Percentiles rank a stretch among this genome's conserved stretches.
Evolutionary conservation across 1,140 invertebrate genomes (phyloP).

Genomic region (Drosophila mojavensis): DNA sequence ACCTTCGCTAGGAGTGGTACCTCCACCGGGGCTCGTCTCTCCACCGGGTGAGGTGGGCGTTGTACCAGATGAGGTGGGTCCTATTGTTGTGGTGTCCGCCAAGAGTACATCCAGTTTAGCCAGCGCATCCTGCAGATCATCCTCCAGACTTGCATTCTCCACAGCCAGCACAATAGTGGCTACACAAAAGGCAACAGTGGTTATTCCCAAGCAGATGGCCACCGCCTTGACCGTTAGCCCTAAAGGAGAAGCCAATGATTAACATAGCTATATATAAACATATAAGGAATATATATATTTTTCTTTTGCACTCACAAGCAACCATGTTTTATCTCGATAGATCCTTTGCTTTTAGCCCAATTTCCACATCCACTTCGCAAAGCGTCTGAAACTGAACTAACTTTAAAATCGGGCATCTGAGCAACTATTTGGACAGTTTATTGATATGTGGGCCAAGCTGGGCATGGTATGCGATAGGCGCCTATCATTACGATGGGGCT

Average conservation of each 20-base stretch:
- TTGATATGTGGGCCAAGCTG: constrained; percentile 8
- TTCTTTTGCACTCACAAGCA: constrained; percentile 56
- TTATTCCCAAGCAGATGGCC: constrained; percentile 72
- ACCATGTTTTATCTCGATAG: constrained; percentile 45
- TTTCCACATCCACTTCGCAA: constrained; percentile 52
- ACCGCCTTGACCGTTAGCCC: constrained; percentile 73
- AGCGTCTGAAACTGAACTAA: constrained; percentile 55
- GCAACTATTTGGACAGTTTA: constrained; percentile 59
- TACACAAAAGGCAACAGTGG: constrained; percentile 82
- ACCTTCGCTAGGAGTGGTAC: constrained; percentile 20
- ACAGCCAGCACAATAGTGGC: constrained; percentile 84
- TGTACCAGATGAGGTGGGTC: constrained; percentile 22
- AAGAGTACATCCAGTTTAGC: constrained; percentile 68
- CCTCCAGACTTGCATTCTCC: constrained; percentile 66
- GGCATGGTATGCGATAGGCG: not conserved
- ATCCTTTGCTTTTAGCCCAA: constrained; percentile 32
- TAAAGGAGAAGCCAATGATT: constrained; percentile 11
- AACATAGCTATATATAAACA: not conserved
- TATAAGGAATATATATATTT: not conserved
- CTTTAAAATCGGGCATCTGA: constrained; percentile 50
- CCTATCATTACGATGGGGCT: constrained; percentile 17
- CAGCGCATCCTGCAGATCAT: constrained; percentile 73
- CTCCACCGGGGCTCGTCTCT: constrained; percentile 27
- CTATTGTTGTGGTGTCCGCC: constrained; percentile 45
- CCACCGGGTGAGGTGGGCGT: constrained; percentile 12